Evolutionary conservation across 2,113 vertebrate species (phyloP).

Genomic region (Numida meleagris): DNA sequence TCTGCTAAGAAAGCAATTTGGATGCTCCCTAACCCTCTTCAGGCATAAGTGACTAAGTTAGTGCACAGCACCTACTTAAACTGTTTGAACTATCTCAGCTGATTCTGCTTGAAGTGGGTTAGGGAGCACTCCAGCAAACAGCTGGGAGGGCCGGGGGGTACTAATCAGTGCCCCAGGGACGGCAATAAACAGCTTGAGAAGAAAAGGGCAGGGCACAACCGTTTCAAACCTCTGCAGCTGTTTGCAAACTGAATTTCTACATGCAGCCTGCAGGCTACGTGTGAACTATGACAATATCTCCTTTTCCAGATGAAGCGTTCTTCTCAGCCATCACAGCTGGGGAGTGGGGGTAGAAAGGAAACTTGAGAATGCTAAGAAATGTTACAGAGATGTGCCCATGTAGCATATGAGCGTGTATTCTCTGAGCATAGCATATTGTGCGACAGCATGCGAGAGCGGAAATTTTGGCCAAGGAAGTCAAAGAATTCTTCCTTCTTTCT

Average conservation of each 20-base stretch:
- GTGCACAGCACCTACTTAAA: not conserved
- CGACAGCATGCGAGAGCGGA: constrained; percentile 57
- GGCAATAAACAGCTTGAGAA: constrained; percentile 36
- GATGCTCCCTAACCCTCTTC: constrained; percentile 23
- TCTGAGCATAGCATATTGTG: constrained; percentile 46
- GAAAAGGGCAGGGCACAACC: not conserved
- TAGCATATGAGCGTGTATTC: not conserved
- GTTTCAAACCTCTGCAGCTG: constrained; percentile 50
- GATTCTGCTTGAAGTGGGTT: constrained; percentile 45
- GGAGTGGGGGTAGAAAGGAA: not conserved
- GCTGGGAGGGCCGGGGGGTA: not conserved
- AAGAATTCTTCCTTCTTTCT: constrained; percentile 59
- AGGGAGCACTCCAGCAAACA: constrained; percentile 32
- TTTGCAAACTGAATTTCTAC: not conserved
- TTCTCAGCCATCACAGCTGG: not conserved
- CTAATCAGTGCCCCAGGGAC: constrained; percentile 37
- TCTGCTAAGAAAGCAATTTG: constrained; percentile 29
- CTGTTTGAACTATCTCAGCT: constrained; percentile 32
- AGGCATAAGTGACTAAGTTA: constrained; percentile 4
- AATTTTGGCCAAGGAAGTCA: constrained; percentile 61
- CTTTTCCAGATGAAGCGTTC: not conserved
- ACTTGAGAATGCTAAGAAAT: constrained; percentile 8
- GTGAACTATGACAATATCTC: not conserved
- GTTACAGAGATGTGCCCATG: not conserved
- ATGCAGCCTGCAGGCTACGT: not conserved